A percentile compares a stretch with the other conserved stretches of the same genome.
phyloP scores from a whole-genome alignment of 2,113 vertebrate species.

The Daubentonia madagascariensis region DNA sequence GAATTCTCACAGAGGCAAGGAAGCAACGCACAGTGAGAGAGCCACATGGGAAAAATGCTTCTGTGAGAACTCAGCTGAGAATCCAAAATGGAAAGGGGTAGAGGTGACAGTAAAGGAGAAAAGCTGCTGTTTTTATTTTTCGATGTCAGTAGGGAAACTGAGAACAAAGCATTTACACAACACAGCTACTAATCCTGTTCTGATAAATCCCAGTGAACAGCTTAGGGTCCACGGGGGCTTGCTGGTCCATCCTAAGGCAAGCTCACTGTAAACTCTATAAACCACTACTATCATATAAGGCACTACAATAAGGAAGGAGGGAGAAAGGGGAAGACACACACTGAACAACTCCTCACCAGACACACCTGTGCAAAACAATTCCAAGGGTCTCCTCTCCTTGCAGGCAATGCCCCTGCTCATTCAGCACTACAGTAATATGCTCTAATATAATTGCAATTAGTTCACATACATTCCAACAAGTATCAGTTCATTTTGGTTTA shows the following conservation, averaged over 20 bases:
- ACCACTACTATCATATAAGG: slow-evolving; percentile 92
- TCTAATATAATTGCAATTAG: slow-evolving; percentile 86
- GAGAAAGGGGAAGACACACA: slow-evolving; percentile 78
- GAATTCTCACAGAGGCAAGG: slow-evolving; percentile 72
- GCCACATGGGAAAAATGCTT: slow-evolving; percentile 73
- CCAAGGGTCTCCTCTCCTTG: slow-evolving; percentile 84
- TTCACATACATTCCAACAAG: slow-evolving; percentile 89
- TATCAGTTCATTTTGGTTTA: slow-evolving; percentile 90
- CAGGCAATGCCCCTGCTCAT: slow-evolving; percentile 81
- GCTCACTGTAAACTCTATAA: slow-evolving; percentile 92
- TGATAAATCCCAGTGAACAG: slow-evolving; percentile 81
- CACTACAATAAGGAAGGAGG: slow-evolving; percentile 86
- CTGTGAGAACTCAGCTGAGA: slow-evolving; percentile 71
- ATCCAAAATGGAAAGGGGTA: slow-evolving; percentile 53
- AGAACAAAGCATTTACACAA: slow-evolving; percentile 79
- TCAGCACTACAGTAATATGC: slow-evolving; percentile 90
- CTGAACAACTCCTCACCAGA: slow-evolving; percentile 89
- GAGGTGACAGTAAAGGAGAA: background rate
- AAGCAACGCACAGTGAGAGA: slow-evolving; percentile 74
- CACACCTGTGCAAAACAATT: slow-evolving; percentile 93
- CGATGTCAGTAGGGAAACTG: slow-evolving; percentile 70
- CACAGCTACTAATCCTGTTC: slow-evolving; percentile 79
- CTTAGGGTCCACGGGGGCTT: slow-evolving; percentile 84
- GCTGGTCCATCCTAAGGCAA: slow-evolving; percentile 90
- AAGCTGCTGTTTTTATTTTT: slow-evolving; percentile 59